These are phyloP conservation scores for Coleophora deauratella DNA, from an alignment of 2,888 invertebrate species.

Conservation along the genomic window DNA sequence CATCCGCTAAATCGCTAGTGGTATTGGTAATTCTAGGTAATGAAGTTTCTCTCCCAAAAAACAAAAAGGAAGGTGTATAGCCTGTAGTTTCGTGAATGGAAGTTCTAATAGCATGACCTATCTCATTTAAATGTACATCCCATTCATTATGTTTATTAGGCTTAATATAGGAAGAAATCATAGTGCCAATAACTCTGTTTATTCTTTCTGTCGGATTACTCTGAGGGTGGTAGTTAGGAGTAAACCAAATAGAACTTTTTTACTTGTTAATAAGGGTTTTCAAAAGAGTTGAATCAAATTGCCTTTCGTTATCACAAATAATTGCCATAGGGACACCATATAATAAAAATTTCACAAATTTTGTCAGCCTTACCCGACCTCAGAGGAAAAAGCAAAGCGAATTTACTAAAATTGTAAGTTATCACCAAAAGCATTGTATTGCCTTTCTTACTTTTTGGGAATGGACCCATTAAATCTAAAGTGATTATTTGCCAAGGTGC, in stretches of 20 bases:
- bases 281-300: slow-evolving; percentile 9
- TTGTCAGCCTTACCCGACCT: slow-evolving; percentile 8
- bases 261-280: slow-evolving; percentile 7
- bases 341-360: slow-evolving; percentile 10
- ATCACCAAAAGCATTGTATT: slow-evolving; percentile 10
- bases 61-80: background rate
- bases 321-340: slow-evolving; percentile 10
- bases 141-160: slow-evolving; percentile 13
- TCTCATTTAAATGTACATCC: slow-evolving; percentile 21
- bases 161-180: slow-evolving; percentile 19
- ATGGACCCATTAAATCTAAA: slow-evolving; percentile 10
- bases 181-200: slow-evolving; percentile 25
- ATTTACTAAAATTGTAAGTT: slow-evolving; percentile 9
- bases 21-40: too few species aligned
- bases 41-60: background rate
- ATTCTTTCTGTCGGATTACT: slow-evolving; percentile 29
- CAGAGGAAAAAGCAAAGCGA: slow-evolving; percentile 1
- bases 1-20: too few species aligned
- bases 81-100: background rate
- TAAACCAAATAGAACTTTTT: slow-evolving; percentile 6
- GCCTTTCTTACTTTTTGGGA: slow-evolving; percentile 4
- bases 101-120: slow-evolving; percentile 23
- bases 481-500: slow-evolving; percentile 8
- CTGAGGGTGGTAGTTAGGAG: slow-evolving; percentile 27
- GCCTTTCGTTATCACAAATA: slow-evolving; percentile 17